phyloP scores from a whole-genome alignment of 2,113 vertebrate genomes.

The Melanerpes aurifrons region DNA sequence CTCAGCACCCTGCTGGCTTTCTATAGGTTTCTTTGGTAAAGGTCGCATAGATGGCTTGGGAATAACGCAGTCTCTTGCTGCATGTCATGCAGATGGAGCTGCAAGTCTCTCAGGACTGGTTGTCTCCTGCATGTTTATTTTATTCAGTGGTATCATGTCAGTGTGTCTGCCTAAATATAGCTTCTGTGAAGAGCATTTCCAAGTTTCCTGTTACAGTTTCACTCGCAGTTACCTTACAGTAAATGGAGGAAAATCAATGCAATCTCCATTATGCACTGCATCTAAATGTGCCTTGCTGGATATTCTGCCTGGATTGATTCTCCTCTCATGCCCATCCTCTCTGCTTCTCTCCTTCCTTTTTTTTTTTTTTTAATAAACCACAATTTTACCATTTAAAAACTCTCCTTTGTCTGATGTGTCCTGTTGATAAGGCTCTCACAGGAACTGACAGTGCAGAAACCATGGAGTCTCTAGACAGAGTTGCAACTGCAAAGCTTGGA shows the following conservation, averaged over 20 bases:
- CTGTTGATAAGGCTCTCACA: not conserved
- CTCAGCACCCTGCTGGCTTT: conserved; percentile 6
- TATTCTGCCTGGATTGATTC: conserved; percentile 16
- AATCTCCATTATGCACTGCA: conserved; percentile 3
- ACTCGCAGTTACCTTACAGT: conserved; percentile 68
- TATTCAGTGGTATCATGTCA: conserved; percentile 78
- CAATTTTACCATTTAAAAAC: not conserved
- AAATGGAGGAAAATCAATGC: conserved; percentile 73
- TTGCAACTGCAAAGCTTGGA: not conserved
- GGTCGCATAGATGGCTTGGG: conserved; percentile 50
- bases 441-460: conserved; percentile 20
- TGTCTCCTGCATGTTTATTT: conserved; percentile 78
- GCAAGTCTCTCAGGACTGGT: conserved; percentile 64
- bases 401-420: conserved; percentile 23
- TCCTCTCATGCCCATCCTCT: not conserved
- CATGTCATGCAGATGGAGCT: conserved; percentile 50
- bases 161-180: conserved; percentile 79
- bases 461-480: not conserved
- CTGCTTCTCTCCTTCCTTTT: not conserved
- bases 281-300: conserved; percentile 54
- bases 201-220: conserved; percentile 77
- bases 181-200: conserved; percentile 73
- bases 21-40: conserved; percentile 48
- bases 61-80: conserved; percentile 48
- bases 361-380: not conserved